Percentiles rank a stretch among this genome's conserved stretches.
phyloP scores from a whole-genome alignment of 2,113 vertebrate genomes.

The Falcunculus frontatus region DNA sequence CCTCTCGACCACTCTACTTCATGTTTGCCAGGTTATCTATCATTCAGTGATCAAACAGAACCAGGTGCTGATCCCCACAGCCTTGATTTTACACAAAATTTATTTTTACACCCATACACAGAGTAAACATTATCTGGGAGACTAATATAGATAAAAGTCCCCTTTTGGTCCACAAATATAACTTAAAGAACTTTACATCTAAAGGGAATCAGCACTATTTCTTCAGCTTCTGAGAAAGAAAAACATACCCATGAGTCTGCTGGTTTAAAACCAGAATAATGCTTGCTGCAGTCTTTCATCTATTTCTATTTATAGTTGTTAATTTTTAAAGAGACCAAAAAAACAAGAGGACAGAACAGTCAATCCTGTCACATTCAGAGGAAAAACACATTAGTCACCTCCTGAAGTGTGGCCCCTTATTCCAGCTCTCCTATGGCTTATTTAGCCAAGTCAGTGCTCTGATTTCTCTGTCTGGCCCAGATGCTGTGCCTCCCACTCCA shows the following conservation, averaged over 20 bases:
- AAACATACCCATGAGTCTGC: background rate
- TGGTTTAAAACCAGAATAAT: background rate
- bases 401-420: background rate
- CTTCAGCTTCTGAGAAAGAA: background rate
- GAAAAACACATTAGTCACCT: slow-evolving; percentile 20
- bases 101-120: background rate
- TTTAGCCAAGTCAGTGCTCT: background rate
- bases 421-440: background rate
- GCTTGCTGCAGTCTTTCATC: background rate
- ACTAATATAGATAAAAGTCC: background rate
- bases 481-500: background rate
- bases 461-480: background rate
- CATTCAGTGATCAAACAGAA: background rate
- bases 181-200: background rate
- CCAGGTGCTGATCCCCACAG: background rate
- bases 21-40: background rate
- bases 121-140: background rate
- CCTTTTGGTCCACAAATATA: background rate
- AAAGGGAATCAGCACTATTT: background rate
- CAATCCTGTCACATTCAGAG: background rate
- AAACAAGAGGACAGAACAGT: slow-evolving; percentile 14
- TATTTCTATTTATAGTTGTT: slow-evolving; percentile 16
- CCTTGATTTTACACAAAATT: background rate
- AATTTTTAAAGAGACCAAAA: slow-evolving; percentile 48
- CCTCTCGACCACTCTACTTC: background rate